phyloP scores from a whole-genome alignment of 1,140 invertebrate genomes.

The Drosophila fuyamai region DNA sequence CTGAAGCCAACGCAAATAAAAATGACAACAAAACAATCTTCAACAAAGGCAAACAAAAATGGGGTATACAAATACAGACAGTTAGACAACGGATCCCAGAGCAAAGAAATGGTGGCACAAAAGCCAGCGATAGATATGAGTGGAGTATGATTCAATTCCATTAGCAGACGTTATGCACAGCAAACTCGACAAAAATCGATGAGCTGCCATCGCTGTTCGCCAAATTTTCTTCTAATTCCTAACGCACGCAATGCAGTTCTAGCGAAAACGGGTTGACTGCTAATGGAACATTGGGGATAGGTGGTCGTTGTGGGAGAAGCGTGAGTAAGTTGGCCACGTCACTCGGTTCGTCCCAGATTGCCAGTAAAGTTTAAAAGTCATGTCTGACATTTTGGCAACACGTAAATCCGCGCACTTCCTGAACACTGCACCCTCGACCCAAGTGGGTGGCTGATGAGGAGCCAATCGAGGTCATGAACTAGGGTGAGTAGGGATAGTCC shows the following conservation, averaged over 20 bases:
- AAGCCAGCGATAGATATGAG: constrained; percentile 27
- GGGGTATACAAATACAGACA: constrained; percentile 21
- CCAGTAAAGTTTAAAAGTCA: constrained; percentile 66
- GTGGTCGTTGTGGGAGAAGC: constrained; percentile 13
- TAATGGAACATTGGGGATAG: constrained; percentile 22
- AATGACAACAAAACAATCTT: constrained; percentile 39
- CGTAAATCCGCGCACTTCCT: constrained; percentile 52
- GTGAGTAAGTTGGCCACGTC: constrained; percentile 35
- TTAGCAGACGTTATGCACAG: constrained; percentile 34
- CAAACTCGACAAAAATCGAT: constrained; percentile 41
- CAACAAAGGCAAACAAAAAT: constrained; percentile 42
- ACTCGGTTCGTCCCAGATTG: constrained; percentile 21
- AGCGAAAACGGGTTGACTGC: constrained; percentile 22
- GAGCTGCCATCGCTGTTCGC: constrained; percentile 16
- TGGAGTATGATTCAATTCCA: constrained; percentile 49
- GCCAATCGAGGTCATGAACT: constrained; percentile 16
- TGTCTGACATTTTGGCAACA: constrained; percentile 44
- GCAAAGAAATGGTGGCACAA: constrained; percentile 19
- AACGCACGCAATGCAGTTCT: constrained; percentile 47
- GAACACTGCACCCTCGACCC: constrained; percentile 3
- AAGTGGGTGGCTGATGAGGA: constrained; percentile 29
- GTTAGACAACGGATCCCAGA: constrained; percentile 23
- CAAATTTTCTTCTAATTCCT: constrained; percentile 45
- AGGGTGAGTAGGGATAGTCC: neutral
- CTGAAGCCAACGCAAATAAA: constrained; percentile 33